Percentiles rank a stretch among this genome's conserved stretches.
These are phyloP conservation scores for Indicator indicator DNA, from an alignment of 2,113 vertebrate genomes.

Conservation along the genomic window DNA sequence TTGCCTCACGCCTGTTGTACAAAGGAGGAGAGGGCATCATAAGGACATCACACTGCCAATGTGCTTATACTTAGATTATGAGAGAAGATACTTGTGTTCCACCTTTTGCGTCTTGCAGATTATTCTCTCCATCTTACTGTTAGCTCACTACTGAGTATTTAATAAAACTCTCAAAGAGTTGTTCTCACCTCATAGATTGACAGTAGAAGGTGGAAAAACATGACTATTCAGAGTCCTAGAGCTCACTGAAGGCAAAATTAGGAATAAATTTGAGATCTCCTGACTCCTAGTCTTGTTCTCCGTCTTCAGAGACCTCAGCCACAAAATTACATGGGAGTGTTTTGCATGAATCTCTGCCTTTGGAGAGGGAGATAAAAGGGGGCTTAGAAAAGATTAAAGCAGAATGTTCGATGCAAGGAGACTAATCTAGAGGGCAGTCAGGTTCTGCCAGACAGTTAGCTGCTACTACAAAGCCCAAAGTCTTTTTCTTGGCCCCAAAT, in stretches of 20 bases:
- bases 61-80: neutral
- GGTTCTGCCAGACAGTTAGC: neutral
- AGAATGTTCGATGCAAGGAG: neutral
- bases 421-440: neutral
- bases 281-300: neutral
- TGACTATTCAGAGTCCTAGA: neutral
- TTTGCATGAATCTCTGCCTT: neutral
- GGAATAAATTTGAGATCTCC: neutral
- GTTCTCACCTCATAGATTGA: neutral
- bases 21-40: fast-evolving
- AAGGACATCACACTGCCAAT: fast-evolving
- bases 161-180: neutral
- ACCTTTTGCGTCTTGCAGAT: neutral
- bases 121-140: neutral
- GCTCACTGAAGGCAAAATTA: neutral
- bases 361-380: neutral
- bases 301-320: neutral
- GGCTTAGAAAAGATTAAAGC: neutral
- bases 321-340: neutral
- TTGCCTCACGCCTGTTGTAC: neutral
- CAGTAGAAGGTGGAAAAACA: neutral
- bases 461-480: neutral
- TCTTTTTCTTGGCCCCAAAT: neutral
- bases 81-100: neutral
- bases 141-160: neutral